Conservation (phyloP, 2,888 invertebrate species). For the Polia nebulosa region DNA sequence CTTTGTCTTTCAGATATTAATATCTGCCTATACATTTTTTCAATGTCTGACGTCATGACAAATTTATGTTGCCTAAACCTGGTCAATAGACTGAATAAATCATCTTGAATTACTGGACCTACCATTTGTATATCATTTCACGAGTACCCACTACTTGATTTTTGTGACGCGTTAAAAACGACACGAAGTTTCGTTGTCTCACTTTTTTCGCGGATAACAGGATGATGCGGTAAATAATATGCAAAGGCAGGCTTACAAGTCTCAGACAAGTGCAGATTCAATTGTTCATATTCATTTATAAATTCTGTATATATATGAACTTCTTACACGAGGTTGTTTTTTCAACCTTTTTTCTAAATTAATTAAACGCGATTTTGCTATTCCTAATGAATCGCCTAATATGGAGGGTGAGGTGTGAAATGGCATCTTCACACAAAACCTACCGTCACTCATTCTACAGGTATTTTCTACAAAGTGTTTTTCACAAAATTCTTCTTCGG, state of each 20-base stretch:
- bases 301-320: neutral
- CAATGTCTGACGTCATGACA: neutral
- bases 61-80: too few relatives aligned
- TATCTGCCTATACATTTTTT: constrained; percentile 2
- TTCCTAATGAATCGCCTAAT: neutral
- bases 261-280: constrained; percentile 6
- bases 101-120: neutral
- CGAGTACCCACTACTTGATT: neutral
- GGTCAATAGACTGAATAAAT: too few relatives aligned
- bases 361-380: neutral
- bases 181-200: neutral
- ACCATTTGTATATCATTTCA: neutral
- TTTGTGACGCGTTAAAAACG: neutral
- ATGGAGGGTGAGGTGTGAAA: neutral
- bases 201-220: neutral
- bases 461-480: constrained; percentile 12
- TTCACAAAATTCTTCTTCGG: constrained; percentile 4
- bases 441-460: neutral
- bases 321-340: neutral
- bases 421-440: constrained; percentile 1
- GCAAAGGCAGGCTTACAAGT: neutral
- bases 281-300: constrained; percentile 7
- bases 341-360: constrained; percentile 2
- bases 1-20: neutral
- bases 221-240: constrained; percentile 11